These are phyloP conservation scores for Eolophus roseicapilla DNA, from an alignment of 2,113 vertebrate genomes.

Conservation along the genomic window DNA sequence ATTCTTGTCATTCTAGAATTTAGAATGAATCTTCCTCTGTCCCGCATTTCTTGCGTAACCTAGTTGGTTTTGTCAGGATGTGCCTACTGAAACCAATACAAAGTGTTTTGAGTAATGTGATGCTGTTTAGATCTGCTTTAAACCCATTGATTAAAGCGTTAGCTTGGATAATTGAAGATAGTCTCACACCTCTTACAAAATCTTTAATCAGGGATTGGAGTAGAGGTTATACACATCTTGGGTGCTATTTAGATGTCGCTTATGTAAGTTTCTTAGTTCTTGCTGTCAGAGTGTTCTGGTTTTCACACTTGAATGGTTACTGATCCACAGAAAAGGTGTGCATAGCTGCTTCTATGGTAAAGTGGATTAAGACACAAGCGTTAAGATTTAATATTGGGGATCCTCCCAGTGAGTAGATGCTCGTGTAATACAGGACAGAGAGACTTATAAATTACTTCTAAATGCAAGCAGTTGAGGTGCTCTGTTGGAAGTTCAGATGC, in stretches of 20 bases:
- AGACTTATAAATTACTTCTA: background rate
- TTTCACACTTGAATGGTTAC: background rate
- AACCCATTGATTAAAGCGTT: background rate
- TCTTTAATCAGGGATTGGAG: background rate
- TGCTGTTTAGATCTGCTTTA: background rate
- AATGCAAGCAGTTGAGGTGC: fast-evolving
- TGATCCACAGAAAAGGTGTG: background rate
- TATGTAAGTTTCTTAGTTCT: background rate
- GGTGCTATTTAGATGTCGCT: background rate
- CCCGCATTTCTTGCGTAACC: background rate
- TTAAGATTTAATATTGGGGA: background rate
- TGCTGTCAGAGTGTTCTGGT: background rate
- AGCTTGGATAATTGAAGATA: background rate
- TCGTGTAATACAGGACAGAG: background rate
- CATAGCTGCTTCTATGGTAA: background rate
- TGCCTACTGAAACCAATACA: background rate
- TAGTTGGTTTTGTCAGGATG: background rate
- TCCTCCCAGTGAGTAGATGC: background rate
- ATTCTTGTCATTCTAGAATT: background rate
- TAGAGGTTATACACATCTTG: background rate
- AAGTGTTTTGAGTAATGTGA: background rate
- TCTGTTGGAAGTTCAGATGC: background rate
- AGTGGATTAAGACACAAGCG: fast-evolving
- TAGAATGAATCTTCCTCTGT: background rate
- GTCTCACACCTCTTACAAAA: background rate